Evolutionary conservation across 2,113 vertebrate genomes (phyloP).

Genomic region (Eulacestoma nigropectus): DNA sequence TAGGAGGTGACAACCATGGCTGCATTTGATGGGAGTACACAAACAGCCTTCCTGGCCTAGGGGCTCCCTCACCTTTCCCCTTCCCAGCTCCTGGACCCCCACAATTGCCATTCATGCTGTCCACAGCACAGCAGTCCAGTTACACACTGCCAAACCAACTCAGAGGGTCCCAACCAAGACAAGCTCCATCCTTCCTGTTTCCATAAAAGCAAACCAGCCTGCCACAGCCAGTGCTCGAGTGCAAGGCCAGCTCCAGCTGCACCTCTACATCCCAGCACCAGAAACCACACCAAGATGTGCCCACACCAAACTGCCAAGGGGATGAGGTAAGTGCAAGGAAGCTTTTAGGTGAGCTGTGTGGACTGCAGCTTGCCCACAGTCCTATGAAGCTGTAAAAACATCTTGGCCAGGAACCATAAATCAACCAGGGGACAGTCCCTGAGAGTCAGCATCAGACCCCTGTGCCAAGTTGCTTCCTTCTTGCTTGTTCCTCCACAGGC

Average conservation of each 20-base stretch:
- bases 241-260: background rate
- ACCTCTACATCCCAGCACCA: background rate
- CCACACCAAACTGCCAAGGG: background rate
- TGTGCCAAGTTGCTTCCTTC: background rate
- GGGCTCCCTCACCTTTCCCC: background rate
- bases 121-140: background rate
- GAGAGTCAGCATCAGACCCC: background rate
- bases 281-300: background rate
- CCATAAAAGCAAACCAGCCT: background rate
- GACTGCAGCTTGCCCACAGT: background rate
- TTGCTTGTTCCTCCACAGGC: background rate
- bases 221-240: background rate
- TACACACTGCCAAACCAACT: background rate
- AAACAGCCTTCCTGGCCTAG: background rate
- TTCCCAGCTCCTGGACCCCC: background rate
- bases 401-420: background rate
- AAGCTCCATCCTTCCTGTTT: background rate
- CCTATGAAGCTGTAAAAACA: background rate
- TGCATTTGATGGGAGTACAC: background rate
- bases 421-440: background rate
- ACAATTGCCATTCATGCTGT: background rate
- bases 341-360: background rate
- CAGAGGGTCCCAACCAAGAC: background rate
- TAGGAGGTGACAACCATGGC: rapidly evolving
- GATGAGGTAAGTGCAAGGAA: background rate